Evolutionary conservation across 1,140 invertebrate genomes (phyloP), one percentile per base, ranked within the genome.

Genomic region (Antheraea mylitta): DNA sequence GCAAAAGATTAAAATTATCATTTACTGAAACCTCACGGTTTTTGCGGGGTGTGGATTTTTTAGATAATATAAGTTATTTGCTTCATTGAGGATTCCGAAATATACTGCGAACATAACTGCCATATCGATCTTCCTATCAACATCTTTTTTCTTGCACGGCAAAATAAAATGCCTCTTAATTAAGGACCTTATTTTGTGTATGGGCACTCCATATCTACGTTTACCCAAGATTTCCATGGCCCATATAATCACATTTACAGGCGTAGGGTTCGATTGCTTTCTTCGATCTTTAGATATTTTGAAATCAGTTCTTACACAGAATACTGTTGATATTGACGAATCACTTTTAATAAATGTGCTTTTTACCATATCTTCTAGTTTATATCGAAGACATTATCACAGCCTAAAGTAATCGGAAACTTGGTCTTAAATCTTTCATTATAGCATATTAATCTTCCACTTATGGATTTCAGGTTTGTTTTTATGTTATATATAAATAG

Each of bases 71-170:
- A 77, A 68, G 58, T 74, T 69, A 9, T 76, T 68, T 30, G 36
- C 19, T 77, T 72, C 53, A 70, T 77, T 67, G 16, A 83, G 60
- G 38, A 79, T 61, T 62, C 79, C 79, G 53, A 79, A 79, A 65
- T 78, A 68, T 7, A 76, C 72, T 9, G 77, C 73, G 64, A 71
- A 75, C 64, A 65, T 68, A 45, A 79, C 60, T 37, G 77, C 62
- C 64, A 64, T 73, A 16, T 77, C 66, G n/a, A 83, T 83, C 75
- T 75, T 81, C 70, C 74, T 80, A 63, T 75, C 70, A 11, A 78
- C 72, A 36, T 78, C 74, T 58, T 62, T 67, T 64, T 74, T 74
- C 64, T 64, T 74, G 67, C 75, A 81, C 0, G 79, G 78, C 10
- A 80, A 42, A 11, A 75, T 37, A 63, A 80, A 83, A 59, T 80